Conservation (phyloP, 2,797 vertebrate species). For the Todus mexicanus region DNA sequence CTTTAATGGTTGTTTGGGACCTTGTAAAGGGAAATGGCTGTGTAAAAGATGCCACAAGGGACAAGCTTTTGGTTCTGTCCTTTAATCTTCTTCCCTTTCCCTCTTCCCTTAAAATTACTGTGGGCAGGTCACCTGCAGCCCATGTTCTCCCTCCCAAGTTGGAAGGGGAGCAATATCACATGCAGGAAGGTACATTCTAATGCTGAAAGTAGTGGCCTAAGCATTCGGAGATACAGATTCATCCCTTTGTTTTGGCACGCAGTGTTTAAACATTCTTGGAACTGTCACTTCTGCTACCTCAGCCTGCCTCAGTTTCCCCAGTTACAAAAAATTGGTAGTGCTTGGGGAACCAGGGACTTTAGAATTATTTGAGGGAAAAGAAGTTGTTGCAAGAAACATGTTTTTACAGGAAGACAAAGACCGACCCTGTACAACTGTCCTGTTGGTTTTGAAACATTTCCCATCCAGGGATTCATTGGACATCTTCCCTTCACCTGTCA, state of each 20-base stretch:
- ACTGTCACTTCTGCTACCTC: neutral
- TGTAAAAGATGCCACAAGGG: neutral
- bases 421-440: rapidly evolving
- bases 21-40: neutral
- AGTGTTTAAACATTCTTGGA: neutral
- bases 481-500: neutral
- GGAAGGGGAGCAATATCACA: neutral
- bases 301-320: neutral
- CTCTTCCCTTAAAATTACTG: neutral
- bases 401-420: neutral
- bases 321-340: rapidly evolving
- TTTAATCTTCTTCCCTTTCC: constrained; percentile 2
- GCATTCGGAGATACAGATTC: neutral
- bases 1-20: neutral
- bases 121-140: neutral
- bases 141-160: neutral
- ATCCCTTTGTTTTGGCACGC: neutral
- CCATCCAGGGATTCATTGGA: rapidly evolving
- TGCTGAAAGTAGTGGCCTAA: neutral
- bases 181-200: rapidly evolving
- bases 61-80: neutral
- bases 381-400: rapidly evolving
- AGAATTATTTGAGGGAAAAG: neutral
- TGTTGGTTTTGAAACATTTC: neutral
- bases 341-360: neutral